A percentile compares a stretch with the other conserved stretches of the same genome.
phyloP scores from a whole-genome alignment of 2,797 vertebrate genomes.

The Epinephelus malabaricus region DNA sequence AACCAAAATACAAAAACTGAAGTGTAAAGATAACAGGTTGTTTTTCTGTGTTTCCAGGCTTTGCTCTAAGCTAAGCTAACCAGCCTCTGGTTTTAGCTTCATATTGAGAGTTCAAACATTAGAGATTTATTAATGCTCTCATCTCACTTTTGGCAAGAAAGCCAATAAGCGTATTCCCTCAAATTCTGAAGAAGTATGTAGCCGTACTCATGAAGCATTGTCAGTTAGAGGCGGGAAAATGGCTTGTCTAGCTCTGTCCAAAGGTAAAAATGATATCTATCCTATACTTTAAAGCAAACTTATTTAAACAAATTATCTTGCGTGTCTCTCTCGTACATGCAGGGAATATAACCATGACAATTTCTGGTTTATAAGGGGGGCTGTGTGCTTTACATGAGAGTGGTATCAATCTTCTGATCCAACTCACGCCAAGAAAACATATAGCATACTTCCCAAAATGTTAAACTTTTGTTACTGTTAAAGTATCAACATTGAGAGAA shows the following conservation, averaged over 20 bases:
- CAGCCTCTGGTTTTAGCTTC: neutral
- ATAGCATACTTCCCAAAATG: neutral
- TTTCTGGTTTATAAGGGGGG: too few species aligned
- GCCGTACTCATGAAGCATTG: neutral
- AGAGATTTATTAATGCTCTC: neutral
- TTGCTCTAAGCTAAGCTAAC: neutral
- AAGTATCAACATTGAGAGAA: neutral
- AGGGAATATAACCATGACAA: too few species aligned
- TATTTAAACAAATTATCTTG: neutral
- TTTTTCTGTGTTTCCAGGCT: neutral
- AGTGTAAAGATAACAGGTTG: neutral
- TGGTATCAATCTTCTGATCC: neutral
- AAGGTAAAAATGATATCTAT: neutral
- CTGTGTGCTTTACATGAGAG: too few species aligned
- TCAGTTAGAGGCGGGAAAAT: neutral
- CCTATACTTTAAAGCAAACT: neutral
- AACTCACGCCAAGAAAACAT: neutral
- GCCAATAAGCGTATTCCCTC: neutral
- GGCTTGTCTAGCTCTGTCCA: neutral
- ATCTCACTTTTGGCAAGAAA: neutral
- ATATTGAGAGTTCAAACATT: neutral
- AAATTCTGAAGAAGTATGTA: neutral
- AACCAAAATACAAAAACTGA: neutral
- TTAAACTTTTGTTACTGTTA: neutral
- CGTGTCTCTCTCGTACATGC: neutral